Evolutionary conservation across 2,113 vertebrate genomes (phyloP), one percentile per base, ranked within the genome.

Genomic region (Semnornis frantzii): DNA sequence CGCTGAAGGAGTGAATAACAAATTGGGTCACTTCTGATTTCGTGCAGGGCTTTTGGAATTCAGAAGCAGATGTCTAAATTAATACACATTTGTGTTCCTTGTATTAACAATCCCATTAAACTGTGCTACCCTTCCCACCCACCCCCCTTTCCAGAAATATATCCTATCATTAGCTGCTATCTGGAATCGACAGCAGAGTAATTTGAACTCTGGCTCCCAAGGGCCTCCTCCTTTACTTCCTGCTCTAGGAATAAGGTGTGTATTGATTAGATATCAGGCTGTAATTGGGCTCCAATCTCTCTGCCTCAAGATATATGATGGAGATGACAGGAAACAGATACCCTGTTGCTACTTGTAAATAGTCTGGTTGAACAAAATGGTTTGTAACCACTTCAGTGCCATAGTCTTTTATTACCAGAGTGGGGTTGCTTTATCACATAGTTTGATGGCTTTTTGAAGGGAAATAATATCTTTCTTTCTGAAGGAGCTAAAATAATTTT

Each of bases 181-280:
- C 98, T 98, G 97, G 98, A 98, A 98, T 98, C 98, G 98, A 98
- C 98, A 98, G 97, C 94, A 89, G 97, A 98, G 98, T 99, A 98
- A 99, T 99, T 98, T 99, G 98, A 99, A 98, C 98, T 98, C 98
- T 96, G 97, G 96, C 96, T 99, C 99, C 98, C 99, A 97, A 86
- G 98, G 98, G 98, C 97, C 98, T 98, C 98, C 98, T 99, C 98
- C 98, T 98, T 99, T 98, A 98, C 98, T 98, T 99, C 98, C 98
- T 99, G 98, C 98, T 99, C 97, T 96, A 98, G 98, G 98, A 99
- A 99, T 99, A 98, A 98, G 98, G 98, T 98, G 98, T 97, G 95
- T 98, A 99, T 99, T 98, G 98, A 99, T 99, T 99, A 99, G 98
- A 98, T 98, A 99, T 99, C 98, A 99, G 97, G 79, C 96, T 95